Percentiles rank a stretch among this genome's conserved stretches.
Evolutionary conservation across 2,797 vertebrate genomes (phyloP).

Genomic region (Crocodylus rhombifer): DNA sequence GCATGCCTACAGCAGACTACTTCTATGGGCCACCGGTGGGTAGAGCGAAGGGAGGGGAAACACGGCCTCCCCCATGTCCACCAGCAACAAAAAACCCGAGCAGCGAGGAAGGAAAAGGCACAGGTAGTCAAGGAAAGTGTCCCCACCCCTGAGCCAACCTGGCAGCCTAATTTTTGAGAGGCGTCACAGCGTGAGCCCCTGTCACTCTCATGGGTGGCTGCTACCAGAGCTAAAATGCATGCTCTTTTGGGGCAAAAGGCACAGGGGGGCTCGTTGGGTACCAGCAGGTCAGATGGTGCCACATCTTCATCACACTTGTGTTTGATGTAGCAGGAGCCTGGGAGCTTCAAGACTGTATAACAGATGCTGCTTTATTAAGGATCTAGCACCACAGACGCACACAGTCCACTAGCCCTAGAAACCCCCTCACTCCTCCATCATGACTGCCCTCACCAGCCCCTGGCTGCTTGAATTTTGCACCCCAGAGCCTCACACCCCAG

Average conservation of each 20-base stretch:
- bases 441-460: neutral
- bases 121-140: neutral
- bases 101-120: neutral
- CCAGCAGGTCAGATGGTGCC: neutral
- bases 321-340: neutral
- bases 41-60: constrained; percentile 11
- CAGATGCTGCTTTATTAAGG: neutral
- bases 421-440: neutral
- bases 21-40: neutral
- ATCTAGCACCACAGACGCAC: neutral
- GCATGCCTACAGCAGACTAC: neutral
- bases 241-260: neutral
- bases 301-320: neutral
- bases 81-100: constrained; percentile 3
- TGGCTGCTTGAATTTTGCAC: neutral
- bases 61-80: constrained; percentile 15
- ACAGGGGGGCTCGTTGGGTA: neutral
- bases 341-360: neutral
- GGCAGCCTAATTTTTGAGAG: neutral
- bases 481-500: neutral
- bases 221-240: neutral
- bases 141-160: neutral
- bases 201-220: accelerated
- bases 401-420: neutral
- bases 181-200: neutral